Percentiles rank a stretch among this genome's conserved stretches.
Conservation (phyloP, 2,113 vertebrate genomes). For the Turnix velox region DNA sequence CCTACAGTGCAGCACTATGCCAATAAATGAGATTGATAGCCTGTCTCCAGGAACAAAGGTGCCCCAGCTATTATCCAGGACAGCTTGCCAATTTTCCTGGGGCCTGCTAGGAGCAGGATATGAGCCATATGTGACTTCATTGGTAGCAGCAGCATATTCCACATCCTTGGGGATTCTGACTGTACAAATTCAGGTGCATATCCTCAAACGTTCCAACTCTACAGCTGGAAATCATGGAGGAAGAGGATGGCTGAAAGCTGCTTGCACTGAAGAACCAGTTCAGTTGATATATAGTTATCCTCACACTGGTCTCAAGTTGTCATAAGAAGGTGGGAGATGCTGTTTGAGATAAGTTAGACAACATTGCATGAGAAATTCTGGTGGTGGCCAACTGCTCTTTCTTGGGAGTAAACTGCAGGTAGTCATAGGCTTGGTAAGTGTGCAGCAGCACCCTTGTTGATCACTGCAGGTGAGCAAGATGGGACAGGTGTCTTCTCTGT, state of each 20-base stretch:
- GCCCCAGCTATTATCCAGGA: background rate
- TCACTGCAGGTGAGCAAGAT: background rate
- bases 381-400: background rate
- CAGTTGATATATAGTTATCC: fast-evolving
- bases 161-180: background rate
- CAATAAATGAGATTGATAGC: background rate
- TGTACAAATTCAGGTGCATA: background rate
- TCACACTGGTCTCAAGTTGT: fast-evolving
- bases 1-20: background rate
- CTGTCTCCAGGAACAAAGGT: background rate
- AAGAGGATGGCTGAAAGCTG: background rate
- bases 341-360: background rate
- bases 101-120: background rate
- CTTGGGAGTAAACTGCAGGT: background rate
- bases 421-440: background rate
- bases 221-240: background rate
- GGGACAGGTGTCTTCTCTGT: background rate
- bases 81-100: background rate
- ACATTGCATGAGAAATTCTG: background rate
- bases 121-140: background rate
- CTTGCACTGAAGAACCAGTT: background rate
- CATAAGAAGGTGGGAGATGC: background rate
- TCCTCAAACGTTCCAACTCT: no score
- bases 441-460: background rate
- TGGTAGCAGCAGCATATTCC: background rate